phyloP scores from a whole-genome alignment of 2,113 vertebrate species.

The Sus scrofa region DNA sequence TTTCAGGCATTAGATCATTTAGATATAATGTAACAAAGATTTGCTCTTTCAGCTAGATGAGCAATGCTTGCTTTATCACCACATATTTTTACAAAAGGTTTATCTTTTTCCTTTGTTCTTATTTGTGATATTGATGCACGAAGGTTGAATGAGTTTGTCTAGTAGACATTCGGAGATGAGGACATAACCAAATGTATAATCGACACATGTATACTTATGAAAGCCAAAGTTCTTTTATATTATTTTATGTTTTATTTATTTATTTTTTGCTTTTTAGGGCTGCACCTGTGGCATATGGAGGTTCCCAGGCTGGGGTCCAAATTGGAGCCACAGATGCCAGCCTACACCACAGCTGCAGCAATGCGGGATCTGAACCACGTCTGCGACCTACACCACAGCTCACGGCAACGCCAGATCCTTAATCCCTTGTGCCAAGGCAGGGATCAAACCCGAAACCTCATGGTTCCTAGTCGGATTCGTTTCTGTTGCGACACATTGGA shows the following conservation, averaged over 20 bases:
- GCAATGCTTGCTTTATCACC: background rate
- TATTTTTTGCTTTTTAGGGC: too few species aligned
- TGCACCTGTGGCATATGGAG: too few species aligned
- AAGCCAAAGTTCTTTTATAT: background rate
- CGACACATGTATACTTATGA: background rate
- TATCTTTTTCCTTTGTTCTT: constrained; percentile 17
- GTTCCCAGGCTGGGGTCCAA: too few species aligned
- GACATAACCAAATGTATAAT: background rate
- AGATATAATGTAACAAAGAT: background rate
- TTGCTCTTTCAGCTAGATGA: background rate
- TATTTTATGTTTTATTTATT: background rate
- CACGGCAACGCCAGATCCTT: too few species aligned
- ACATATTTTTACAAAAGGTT: background rate
- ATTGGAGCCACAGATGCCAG: too few species aligned
- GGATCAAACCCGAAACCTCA: too few species aligned
- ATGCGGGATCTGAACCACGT: too few species aligned
- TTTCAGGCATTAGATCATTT: constrained; percentile 17
- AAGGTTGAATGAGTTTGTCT: constrained; percentile 15
- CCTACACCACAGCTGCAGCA: too few species aligned
- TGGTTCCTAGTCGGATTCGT: too few species aligned
- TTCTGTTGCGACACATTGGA: too few species aligned
- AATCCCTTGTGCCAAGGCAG: too few species aligned
- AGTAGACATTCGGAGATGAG: background rate
- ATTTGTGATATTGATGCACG: background rate
- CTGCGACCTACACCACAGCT: too few species aligned